Conservation (phyloP, 2,797 vertebrate genomes). For the Menidia menidia region DNA sequence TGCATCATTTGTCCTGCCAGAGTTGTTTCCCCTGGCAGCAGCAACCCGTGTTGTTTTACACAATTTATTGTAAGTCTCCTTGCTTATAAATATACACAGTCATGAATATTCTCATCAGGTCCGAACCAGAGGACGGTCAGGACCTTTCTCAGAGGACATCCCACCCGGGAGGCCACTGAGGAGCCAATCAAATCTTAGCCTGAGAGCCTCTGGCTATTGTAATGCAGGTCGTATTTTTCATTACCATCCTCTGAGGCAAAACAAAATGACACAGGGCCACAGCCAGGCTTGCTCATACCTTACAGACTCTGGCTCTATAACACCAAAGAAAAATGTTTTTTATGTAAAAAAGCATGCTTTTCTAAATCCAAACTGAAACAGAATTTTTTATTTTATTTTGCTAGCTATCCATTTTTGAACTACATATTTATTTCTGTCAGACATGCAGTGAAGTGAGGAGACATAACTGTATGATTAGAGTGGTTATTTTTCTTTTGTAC, state of each 20-base stretch:
- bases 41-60: conserved; percentile 49
- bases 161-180: conserved; percentile 58
- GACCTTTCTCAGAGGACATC: conserved; percentile 72
- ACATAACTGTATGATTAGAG: not conserved
- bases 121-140: conserved; percentile 52
- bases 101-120: conserved; percentile 79
- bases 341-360: not conserved
- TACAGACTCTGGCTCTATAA: conserved; percentile 7
- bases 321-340: conserved; percentile 15
- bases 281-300: conserved; percentile 48
- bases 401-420: not conserved
- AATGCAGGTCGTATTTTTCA: conserved; percentile 73
- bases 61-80: conserved; percentile 55
- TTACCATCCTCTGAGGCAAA: conserved; percentile 63
- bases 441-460: not conserved
- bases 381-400: not conserved
- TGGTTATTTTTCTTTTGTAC: no score
- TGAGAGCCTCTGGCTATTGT: conserved; percentile 71
- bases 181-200: conserved; percentile 66
- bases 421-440: not conserved
- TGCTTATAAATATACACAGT: conserved; percentile 48
- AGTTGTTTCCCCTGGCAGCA: conserved; percentile 8
- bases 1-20: not conserved
- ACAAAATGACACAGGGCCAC: conserved; percentile 58
- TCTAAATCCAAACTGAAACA: no score